Conservation (phyloP, 2,888 invertebrate species). For the Drosophila pullipes region DNA sequence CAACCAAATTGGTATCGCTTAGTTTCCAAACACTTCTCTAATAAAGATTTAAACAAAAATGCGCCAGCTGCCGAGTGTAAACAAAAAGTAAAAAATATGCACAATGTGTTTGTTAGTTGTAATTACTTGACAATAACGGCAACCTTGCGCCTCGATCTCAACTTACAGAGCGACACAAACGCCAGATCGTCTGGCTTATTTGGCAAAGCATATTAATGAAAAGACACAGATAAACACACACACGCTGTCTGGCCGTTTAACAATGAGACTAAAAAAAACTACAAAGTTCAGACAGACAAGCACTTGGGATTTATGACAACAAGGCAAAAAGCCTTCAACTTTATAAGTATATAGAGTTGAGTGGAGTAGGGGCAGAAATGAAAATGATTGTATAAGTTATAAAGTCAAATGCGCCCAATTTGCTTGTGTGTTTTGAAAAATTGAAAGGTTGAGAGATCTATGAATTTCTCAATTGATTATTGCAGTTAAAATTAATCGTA, state of each 20-base stretch:
- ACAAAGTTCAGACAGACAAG: slow-evolving; percentile 62
- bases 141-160: slow-evolving; percentile 76
- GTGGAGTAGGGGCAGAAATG: slow-evolving; percentile 16
- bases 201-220: slow-evolving; percentile 67
- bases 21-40: slow-evolving; percentile 12
- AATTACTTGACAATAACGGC: slow-evolving; percentile 75
- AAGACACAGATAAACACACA: slow-evolving; percentile 4
- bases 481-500: neutral
- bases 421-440: slow-evolving; percentile 12
- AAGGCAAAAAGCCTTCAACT: slow-evolving; percentile 70
- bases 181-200: slow-evolving; percentile 53
- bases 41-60: slow-evolving; percentile 18
- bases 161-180: slow-evolving; percentile 54
- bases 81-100: slow-evolving; percentile 37
- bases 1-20: neutral
- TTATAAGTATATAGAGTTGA: slow-evolving; percentile 30
- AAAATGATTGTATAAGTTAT: slow-evolving; percentile 32
- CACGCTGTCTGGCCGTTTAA: slow-evolving; percentile 43
- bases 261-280: slow-evolving; percentile 57
- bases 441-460: neutral
- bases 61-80: neutral
- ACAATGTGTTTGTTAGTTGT: slow-evolving; percentile 57
- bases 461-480: neutral
- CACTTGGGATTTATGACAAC: slow-evolving; percentile 68
- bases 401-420: too few relatives aligned